Evolutionary conservation across 92 coral and sea anemone genomes (phyloP).

Genomic region (Zoanthus gigantus): DNA sequence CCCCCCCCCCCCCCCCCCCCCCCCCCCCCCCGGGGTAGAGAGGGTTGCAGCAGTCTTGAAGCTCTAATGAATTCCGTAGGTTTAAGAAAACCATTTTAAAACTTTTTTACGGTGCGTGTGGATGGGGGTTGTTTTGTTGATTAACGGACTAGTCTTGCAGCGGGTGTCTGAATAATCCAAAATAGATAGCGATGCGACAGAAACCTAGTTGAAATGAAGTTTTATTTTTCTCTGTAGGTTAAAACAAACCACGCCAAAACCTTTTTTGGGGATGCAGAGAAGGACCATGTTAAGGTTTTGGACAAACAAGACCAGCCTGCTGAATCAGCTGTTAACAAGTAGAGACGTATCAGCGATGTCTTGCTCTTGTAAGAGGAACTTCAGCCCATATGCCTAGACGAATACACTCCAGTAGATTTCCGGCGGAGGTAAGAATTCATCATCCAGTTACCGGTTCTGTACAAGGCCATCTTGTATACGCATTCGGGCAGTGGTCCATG

Average conservation of each 20-base stretch:
- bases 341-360: constrained; percentile 20
- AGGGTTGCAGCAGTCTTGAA: constrained; percentile 17
- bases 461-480: constrained; percentile 35
- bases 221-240: constrained; percentile 42
- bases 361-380: constrained; percentile 30
- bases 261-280: constrained; percentile 25
- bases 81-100: constrained; percentile 24
- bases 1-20: no score
- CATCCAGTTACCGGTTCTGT: neutral
- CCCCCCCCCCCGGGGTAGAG: no score
- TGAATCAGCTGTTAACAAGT: constrained; percentile 25
- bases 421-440: constrained; percentile 20
- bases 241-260: constrained; percentile 54
- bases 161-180: constrained; percentile 3
- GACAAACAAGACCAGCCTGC: constrained; percentile 46
- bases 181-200: neutral
- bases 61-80: neutral
- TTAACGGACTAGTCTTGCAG: neutral
- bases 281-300: constrained; percentile 54
- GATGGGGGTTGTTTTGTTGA: constrained; percentile 20
- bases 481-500: constrained; percentile 28
- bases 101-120: constrained; percentile 15
- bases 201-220: constrained; percentile 6
- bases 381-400: constrained; percentile 44
- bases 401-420: constrained; percentile 49